Evolutionary conservation across 1,140 invertebrate genomes (phyloP), one percentile per base, ranked within the genome.

Genomic region (Euura lappo): DNA sequence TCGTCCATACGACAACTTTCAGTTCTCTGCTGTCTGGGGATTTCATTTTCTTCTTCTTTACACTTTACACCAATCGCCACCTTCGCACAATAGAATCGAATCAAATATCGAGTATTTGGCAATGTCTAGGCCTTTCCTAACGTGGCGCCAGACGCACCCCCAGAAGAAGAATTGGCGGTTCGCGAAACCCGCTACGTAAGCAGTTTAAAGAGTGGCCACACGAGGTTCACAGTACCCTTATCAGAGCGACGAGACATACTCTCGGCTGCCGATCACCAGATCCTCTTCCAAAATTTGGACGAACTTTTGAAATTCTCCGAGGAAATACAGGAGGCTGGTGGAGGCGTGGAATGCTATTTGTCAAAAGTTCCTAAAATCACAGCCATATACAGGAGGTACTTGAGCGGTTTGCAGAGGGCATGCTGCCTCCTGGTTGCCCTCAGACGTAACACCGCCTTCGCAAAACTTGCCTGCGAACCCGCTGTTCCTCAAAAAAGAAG

Each of bases 211-310:
- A 94, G 93, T 78, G 94, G 94, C 2, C 87, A 94, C 6, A 89
- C 92, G 46, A 90, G 93, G 71, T 95, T 94, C 79, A 90, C 94
- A 11, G 90, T 90, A 4, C 93, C 94, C 0, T 78, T 95, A 71
- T 86, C 90, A 3, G 93, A 95, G 78, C 89, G 93, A 71, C 90
- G 90, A 66, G 94, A 96, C 76, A 87, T 95, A 2, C 91, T 95
- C 11, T 91, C 91, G 1, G 89, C 91, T 3, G 90, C 90, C 44
- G 94, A 96, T 79, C 94, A 95, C 83, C 89, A 92, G 81, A 90
- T 93, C 6, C 86, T 96, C 8, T 96, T 95, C 82, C 94, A 96
- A 86, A 96, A 96, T 83, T 90, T 93, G 71, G 94, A 95, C 84
- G 94, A 96, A 89, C 88, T 96, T 65, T 85, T 94, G 69, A 90